phyloP scores from a whole-genome alignment of 2,888 invertebrate genomes.

The Dryadula phaetusa region DNA sequence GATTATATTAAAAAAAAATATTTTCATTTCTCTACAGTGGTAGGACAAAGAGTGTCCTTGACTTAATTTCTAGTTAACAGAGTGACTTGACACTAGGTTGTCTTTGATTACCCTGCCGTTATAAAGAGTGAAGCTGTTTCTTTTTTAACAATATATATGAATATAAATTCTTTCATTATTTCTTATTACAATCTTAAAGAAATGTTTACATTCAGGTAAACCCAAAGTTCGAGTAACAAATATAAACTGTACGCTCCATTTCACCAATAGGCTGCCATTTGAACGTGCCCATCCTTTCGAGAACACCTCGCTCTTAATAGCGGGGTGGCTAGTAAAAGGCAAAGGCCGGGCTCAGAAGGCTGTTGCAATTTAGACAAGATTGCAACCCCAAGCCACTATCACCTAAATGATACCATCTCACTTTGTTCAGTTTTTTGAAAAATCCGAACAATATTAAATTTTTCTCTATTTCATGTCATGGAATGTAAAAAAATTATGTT shows the following conservation, averaged over 20 bases:
- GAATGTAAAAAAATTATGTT: too few species aligned
- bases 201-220: background rate
- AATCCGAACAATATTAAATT: background rate
- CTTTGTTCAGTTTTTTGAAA: slow-evolving; percentile 14
- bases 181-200: too few species aligned
- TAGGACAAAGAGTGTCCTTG: too few species aligned
- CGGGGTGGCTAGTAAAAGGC: slow-evolving; percentile 13
- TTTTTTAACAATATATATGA: too few species aligned
- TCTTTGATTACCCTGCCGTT: too few species aligned
- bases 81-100: too few species aligned
- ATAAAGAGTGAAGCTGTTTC: too few species aligned
- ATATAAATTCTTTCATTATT: too few species aligned
- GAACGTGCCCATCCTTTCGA: slow-evolving; percentile 13
- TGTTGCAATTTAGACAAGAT: slow-evolving; percentile 22
- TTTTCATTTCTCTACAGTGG: too few species aligned
- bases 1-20: too few species aligned
- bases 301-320: slow-evolving; percentile 22
- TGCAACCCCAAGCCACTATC: slow-evolving; percentile 16
- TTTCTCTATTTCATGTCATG: too few species aligned
- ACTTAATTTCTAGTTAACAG: too few species aligned
- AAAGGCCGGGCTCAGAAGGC: slow-evolving; percentile 18
- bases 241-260: background rate
- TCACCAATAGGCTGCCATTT: slow-evolving; percentile 14
- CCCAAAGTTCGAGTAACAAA: background rate
- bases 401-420: slow-evolving; percentile 8